These are phyloP conservation scores for Abrostola tripartita DNA, from an alignment of 2,888 invertebrate species.

Conservation along the genomic window DNA sequence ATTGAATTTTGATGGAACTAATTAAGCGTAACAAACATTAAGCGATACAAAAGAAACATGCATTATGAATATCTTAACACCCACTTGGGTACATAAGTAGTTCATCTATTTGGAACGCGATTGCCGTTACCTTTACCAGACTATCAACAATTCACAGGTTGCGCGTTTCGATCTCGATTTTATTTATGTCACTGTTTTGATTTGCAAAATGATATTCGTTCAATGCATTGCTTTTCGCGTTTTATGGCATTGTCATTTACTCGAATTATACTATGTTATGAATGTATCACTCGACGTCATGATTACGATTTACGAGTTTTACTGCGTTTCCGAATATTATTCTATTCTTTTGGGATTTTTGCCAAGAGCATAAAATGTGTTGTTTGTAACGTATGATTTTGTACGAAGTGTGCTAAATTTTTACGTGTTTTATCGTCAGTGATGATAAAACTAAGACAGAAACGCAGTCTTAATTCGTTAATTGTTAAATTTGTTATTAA, in stretches of 20 bases:
- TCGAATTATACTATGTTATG: conserved; percentile 34
- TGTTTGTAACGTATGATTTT: conserved; percentile 27
- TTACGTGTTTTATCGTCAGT: conserved; percentile 9
- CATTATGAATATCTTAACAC: conserved; percentile 33
- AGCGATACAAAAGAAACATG: conserved; percentile 38
- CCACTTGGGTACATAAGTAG: conserved; percentile 32
- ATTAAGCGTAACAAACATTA: conserved; percentile 44
- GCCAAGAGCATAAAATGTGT: conserved; percentile 41
- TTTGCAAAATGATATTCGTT: conserved; percentile 36
- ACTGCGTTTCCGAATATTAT: conserved; percentile 36
- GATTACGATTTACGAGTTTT: conserved; percentile 24
- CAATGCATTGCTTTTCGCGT: conserved; percentile 32
- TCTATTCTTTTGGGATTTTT: conserved; percentile 47
- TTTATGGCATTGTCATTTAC: conserved; percentile 34
- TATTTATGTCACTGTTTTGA: conserved; percentile 33
- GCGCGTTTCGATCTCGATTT: conserved; percentile 29
- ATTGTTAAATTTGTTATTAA: conserved; percentile 34
- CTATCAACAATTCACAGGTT: conserved; percentile 32
- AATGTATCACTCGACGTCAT: conserved; percentile 35
- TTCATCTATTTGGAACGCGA: conserved; percentile 34
- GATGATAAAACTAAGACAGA: conserved; percentile 18
- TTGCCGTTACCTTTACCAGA: conserved; percentile 24
- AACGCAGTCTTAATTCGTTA: conserved; percentile 2
- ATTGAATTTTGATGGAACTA: conserved; percentile 34
- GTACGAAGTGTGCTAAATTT: conserved; percentile 11